Base-by-base conservation (phyloP, 1,140 invertebrate species). In the Lerema accius region DNA sequence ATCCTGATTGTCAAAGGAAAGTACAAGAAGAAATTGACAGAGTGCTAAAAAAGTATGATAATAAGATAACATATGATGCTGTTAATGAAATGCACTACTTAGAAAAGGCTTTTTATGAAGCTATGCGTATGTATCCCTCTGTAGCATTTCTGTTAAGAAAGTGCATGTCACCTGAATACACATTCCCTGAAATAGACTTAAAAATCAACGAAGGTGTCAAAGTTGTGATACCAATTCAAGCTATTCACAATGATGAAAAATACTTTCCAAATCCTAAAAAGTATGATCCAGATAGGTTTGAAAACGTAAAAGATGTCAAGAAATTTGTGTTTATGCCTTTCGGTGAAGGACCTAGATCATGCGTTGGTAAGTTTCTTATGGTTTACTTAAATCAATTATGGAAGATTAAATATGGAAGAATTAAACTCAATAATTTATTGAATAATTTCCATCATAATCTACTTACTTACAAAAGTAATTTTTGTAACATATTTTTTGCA, bases 211-310 rank as follows among this genome's bases (percentile, higher is more conserved):
- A 74, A 50, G 63, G 51, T 16, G 65, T 73, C 0, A 65, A 53
- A 58, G 42, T 73, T 1, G 17, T 73, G 13, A 68, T 73, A 37
- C 65, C 71, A 13, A 40, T 65, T 7, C 58, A 67, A 49, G 71
- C 68, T 16, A 56, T 66, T 15, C 65, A 71, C 32, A 65, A 62
- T 3, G 71, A 74, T 39, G 65, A 67, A 10, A 63, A 68, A 49
- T 74, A 74, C 16, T 62, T 71, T 10, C 55, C 16, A 5, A 19
- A 42, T 23, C 80, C 80, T n/a, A 14, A 71, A 45, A 76, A 74
- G 13, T 86, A 77, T 71, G 58, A 82, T 26, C 81, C 83, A 1
- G 80, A 86, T 5, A 71, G 81, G 42, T 86, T 86, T 61, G 63
- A 39, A 4, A 67, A 68, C 4, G 49, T 63, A 4, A 68, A 83